Evolutionary conservation across 2,888 invertebrate species (phyloP), one percentile per base, ranked within the genome.

Genomic region (Trissonchulus sp.): DNA sequence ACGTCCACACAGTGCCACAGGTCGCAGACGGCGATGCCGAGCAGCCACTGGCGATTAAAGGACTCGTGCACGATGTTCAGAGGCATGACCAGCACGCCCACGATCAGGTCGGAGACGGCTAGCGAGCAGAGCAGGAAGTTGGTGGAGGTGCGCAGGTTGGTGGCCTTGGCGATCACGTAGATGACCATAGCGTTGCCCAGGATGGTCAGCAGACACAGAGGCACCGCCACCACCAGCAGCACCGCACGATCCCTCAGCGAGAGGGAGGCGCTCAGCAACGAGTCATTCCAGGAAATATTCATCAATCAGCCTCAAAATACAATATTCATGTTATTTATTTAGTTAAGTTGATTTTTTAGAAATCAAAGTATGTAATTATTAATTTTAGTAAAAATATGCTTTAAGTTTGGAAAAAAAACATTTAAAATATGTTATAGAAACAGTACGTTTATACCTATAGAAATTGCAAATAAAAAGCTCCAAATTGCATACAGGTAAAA

Each of bases 1-100:
- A 99, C 98, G 84, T 99, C 98, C 78, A 98, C 86, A 0, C 96
- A 96, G 74, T 96, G 90, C 96, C 98, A 99, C 33, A 96, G 90
- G 84, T 99, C 98, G 85, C 98, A 99, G 93, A 94, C 95, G 82
- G 93, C 92, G 1, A 91, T 90, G 1, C 97, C 96, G 84, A 95
- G 97, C 80, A 93, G 90, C 96, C 97, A 97, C 33, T n/a, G 8
- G 34, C n/a, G 68, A 2, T 34, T 15, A 2, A 2, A 2, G 2
- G 38, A 2, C 15, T 68, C 74, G 74, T 30, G 8, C 2, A 8
- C 2, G 15, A 81, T 81, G 75, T 83, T 84, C 76, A 98, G 94
- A 0, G 98, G 98, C 98, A 98, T 98, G 72, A 99, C 98, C 1
- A 97, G 93, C 72, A 95, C 87, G 0, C 98, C 98, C 1, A 98